Evolutionary conservation across 2,113 vertebrate species (phyloP), one percentile per base, ranked within the genome.

Genomic region (Brachyhypopomus gauderio): DNA sequence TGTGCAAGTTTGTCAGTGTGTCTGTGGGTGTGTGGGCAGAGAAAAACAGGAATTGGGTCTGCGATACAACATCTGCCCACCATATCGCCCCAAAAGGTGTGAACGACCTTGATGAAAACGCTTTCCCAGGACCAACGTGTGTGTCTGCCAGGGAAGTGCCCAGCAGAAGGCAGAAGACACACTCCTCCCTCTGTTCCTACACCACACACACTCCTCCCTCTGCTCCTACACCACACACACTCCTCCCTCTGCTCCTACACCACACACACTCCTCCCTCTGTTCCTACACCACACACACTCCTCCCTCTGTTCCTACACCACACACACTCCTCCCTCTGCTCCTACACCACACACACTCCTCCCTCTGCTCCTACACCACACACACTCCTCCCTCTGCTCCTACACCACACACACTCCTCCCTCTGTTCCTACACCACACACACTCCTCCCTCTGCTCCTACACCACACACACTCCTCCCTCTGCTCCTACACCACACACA

Each of bases 391-490:
- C 88, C 72, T 69, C 36, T 77, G 84, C n/a, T n/a, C n/a, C n/a
- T n/a, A 91, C 90, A 91, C 87, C 80, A 82, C 80, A 87, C 82
- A 88, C 84, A 52, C 45, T 80, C 83, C n/a, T n/a, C n/a, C n/a
- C n/a, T n/a, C n/a, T n/a, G n/a, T n/a, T n/a, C n/a, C n/a, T n/a
- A n/a, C n/a, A 88, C 81, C 81, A 76, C 83, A 71, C 89, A 88
- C 85, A 85, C 86, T 90, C 79, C 82, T 85, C 80, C 85, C 30
- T 30, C 30, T 30, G 30, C n/a, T n/a, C n/a, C n/a, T n/a, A 30
- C 30, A 30, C 30, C 30, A 30, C 30, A 30, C 1, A 30, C 3
- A 3, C 30, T 30, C 30, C 30, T 3, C 30, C 88, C 72, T 69
- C 36, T 77, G 84, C n/a, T n/a, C n/a, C n/a, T n/a, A 91, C 90